These are phyloP conservation scores for Takifugu ocellatus DNA, from an alignment of 2,797 vertebrate genomes.

Conservation along the genomic window DNA sequence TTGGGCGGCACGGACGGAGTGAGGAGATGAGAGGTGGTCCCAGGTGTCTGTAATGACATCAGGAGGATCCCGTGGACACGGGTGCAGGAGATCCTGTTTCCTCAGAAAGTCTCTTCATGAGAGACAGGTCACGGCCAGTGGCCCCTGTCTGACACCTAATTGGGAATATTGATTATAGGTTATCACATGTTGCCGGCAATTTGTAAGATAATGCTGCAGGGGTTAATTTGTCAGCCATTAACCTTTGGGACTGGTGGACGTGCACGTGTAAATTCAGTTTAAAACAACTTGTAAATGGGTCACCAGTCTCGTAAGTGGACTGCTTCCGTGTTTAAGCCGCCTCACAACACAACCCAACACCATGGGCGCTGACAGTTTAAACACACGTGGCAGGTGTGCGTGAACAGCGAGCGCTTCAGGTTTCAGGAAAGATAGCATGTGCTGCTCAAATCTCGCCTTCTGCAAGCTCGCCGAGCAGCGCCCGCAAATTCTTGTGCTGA, in stretches of 20 bases:
- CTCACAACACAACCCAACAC: conserved; percentile 51
- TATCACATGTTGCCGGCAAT: conserved; percentile 81
- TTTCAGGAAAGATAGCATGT: conserved; percentile 26
- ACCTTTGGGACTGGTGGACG: conserved; percentile 72
- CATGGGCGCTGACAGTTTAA: conserved; percentile 19
- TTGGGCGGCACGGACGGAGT: conserved; percentile 26
- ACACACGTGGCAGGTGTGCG: conserved; percentile 29
- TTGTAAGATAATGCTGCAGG: conserved; percentile 81
- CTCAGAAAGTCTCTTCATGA: conserved; percentile 72
- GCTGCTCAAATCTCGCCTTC: conserved; percentile 25
- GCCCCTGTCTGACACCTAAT: conserved; percentile 80
- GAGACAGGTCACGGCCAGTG: conserved; percentile 78
- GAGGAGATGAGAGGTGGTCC: conserved; percentile 72
- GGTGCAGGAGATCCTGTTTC: conserved; percentile 78
- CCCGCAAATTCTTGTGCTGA: conserved; percentile 42
- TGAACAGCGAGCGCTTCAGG: conserved; percentile 11
- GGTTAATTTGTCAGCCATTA: conserved; percentile 85
- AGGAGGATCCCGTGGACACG: conserved; percentile 70
- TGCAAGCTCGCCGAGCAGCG: conserved; percentile 33
- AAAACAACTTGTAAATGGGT: conserved; percentile 74
- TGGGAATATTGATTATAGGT: conserved; percentile 86
- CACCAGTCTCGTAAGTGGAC: conserved; percentile 67
- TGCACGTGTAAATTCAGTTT: conserved; percentile 78
- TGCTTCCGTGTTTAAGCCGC: conserved; percentile 59
- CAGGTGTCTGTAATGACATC: conserved; percentile 82